Evolutionary conservation across 2,113 vertebrate species (phyloP).

Genomic region (Leucosticte australis): DNA sequence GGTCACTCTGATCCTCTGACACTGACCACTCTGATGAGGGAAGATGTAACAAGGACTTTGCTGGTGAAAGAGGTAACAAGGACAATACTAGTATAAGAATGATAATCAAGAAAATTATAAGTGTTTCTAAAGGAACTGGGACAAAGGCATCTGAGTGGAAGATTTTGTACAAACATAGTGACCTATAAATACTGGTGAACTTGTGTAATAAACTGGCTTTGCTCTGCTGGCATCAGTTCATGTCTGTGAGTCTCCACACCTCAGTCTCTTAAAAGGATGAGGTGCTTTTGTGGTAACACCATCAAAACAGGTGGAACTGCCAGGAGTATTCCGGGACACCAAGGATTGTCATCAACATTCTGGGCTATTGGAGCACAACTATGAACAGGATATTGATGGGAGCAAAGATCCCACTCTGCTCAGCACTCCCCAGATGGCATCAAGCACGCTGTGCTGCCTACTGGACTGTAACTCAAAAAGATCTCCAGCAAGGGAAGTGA

Average conservation of each 20-base stretch:
- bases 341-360: not conserved
- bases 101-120: not conserved
- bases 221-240: not conserved
- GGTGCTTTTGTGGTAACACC: too few relatives aligned
- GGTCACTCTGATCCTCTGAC: not conserved
- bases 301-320: not conserved
- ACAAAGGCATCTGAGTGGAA: not conserved
- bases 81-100: not conserved
- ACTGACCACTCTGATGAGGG: accelerated
- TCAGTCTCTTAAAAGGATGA: not conserved
- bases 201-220: not conserved
- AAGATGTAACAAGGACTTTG: not conserved
- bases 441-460: not conserved
- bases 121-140: not conserved
- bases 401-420: not conserved
- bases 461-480: not conserved
- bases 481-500: not conserved
- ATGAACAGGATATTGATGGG: not conserved
- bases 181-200: not conserved
- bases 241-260: not conserved
- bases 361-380: not conserved
- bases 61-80: not conserved
- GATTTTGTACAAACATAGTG: not conserved
- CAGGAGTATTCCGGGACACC: not conserved
- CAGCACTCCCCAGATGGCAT: not conserved